phyloP scores from a whole-genome alignment of 2,113 vertebrate genomes.

The Atrichornis clamosus region DNA sequence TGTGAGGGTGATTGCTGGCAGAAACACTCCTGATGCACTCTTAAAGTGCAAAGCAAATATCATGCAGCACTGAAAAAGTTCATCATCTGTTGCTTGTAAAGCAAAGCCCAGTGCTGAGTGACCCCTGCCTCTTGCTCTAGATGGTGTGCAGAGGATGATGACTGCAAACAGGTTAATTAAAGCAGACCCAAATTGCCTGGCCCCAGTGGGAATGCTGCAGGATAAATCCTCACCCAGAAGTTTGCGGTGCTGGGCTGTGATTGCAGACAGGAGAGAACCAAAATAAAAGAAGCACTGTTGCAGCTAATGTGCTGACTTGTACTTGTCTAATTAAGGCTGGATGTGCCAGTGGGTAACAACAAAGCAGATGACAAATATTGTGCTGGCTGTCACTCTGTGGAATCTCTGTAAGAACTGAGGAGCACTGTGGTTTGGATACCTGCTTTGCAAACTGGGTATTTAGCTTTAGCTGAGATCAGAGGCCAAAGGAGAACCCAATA shows the following conservation, averaged over 20 bases:
- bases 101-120: neutral
- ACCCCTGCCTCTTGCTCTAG: neutral
- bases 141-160: neutral
- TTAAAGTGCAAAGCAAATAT: neutral
- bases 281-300: slow-evolving; percentile 19
- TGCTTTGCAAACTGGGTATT: neutral
- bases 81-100: neutral
- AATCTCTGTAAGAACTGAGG: neutral
- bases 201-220: neutral
- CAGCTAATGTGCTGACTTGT: slow-evolving; percentile 47
- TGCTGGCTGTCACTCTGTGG: neutral
- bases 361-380: slow-evolving; percentile 19
- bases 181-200: neutral
- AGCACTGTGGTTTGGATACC: neutral
- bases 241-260: neutral
- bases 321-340: slow-evolving; percentile 43
- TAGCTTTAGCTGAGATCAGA: neutral
- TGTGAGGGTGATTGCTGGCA: neutral
- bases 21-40: neutral
- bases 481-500: neutral
- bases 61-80: neutral
- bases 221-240: neutral
- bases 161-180: neutral
- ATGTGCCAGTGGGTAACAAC: slow-evolving; percentile 16
- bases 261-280: neutral